phyloP scores from a whole-genome alignment of 1,140 invertebrate genomes.

The Platorchestia sp. region DNA sequence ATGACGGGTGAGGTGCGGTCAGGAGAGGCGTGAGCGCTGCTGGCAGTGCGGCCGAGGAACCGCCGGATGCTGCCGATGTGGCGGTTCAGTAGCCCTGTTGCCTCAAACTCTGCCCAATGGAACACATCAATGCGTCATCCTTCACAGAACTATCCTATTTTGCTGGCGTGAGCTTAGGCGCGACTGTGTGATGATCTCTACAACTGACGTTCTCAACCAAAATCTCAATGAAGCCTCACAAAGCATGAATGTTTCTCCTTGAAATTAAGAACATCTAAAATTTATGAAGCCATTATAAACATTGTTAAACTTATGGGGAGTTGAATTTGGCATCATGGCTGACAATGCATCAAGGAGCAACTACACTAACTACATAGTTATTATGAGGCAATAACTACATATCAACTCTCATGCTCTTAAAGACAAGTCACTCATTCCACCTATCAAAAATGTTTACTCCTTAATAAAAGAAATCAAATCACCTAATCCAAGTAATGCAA shows the following conservation, averaged over 20 bases:
- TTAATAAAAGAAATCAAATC: too few species aligned
- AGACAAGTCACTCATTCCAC: too few species aligned
- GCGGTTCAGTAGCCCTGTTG: slow-evolving; percentile 1
- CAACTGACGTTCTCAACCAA: too few species aligned
- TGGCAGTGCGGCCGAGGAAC: slow-evolving; percentile 2
- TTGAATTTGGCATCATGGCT: neutral
- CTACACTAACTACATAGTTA: too few species aligned
- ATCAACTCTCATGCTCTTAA: too few species aligned
- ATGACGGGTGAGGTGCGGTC: slow-evolving; percentile 27
- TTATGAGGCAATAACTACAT: too few species aligned
- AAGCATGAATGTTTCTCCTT: too few species aligned
- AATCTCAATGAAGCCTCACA: neutral
- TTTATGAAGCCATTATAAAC: neutral
- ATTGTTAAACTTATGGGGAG: neutral
- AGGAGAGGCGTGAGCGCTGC: slow-evolving; percentile 24
- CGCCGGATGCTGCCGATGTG: slow-evolving; percentile 50
- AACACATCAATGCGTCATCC: neutral
- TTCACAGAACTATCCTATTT: too few species aligned
- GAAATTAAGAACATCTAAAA: neutral
- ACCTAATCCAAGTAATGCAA: too few species aligned
- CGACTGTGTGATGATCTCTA: too few species aligned
- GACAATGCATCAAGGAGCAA: neutral
- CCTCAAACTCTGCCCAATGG: neutral
- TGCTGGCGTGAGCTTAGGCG: too few species aligned
- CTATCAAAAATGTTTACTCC: too few species aligned